phyloP scores from a whole-genome alignment of 1,140 invertebrate genomes.

The Cardiocondyla obscurior region DNA sequence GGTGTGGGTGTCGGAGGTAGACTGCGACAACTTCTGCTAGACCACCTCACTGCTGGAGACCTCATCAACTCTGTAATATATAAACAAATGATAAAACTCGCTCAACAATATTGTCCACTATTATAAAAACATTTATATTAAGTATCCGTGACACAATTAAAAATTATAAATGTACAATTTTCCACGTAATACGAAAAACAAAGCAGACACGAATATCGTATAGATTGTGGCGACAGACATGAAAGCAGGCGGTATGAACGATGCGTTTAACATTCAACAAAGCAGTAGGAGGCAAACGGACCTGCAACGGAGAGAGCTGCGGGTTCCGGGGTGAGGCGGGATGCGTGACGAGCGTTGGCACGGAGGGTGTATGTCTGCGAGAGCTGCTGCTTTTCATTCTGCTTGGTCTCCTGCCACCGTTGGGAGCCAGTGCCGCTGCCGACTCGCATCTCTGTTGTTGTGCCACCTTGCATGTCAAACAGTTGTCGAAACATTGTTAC shows the following conservation, averaged over 20 bases:
- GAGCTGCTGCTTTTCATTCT: conserved; percentile 79
- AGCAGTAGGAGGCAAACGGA: conserved; percentile 70
- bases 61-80: conserved; percentile 83
- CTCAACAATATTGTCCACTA: not conserved
- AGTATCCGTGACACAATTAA: not conserved
- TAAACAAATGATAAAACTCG: not conserved
- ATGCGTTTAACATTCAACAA: not conserved
- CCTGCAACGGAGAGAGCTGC: conserved; percentile 86
- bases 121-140: not conserved
- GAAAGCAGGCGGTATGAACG: not conserved
- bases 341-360: conserved; percentile 74
- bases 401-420: conserved; percentile 78
- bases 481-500: conserved; percentile 74
- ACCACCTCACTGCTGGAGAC: conserved; percentile 81
- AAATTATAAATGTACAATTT: conserved; percentile 1
- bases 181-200: not conserved
- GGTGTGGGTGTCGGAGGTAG: conserved; percentile 81
- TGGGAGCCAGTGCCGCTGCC: conserved; percentile 69
- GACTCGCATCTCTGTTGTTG: conserved; percentile 80
- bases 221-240: not conserved
- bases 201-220: not conserved
- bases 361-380: conserved; percentile 75
- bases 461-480: conserved; percentile 78
- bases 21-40: conserved; percentile 82
- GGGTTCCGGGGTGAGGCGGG: conserved; percentile 84